Evolutionary conservation across 1,140 invertebrate species (phyloP), one percentile per base, ranked within the genome.

Genomic region (Euwallacea similis): DNA sequence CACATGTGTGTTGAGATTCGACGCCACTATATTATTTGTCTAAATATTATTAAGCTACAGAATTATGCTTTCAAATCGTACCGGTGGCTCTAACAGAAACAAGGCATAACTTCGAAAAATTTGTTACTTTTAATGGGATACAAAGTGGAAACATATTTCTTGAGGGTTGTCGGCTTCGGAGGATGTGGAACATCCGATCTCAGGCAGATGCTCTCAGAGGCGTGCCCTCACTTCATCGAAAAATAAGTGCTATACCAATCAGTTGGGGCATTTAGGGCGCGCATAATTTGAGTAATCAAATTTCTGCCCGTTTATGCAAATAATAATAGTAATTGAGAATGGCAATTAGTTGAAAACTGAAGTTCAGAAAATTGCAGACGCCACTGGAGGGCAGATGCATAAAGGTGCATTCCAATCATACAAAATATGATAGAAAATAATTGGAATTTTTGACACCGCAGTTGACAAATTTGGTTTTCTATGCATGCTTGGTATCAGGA

Each of bases 81-180:
- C 21, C 50, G 44, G 62, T 50, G n/a, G n/a, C 47, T 42, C 15
- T 47, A 63, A 46, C 47, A 42, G 15, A 66, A 66, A 66, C 33
- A 54, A 42, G 13, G 16, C 8, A 54, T 66, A 54, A 66, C 53
- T 66, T 55, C 13, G 46, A 54, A 66, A 66, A 66, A 66, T 54
- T 54, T 66, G 63, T 66, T 54, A 21, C 63, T 54, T 55, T 53
- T 66, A 54, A 66, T 63, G 11, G 33, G 63, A 10, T 54, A 66
- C 63, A 66, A 66, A 54, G 47, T 66, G 63, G 47, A 53, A 66
- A 55, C 63, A 55, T 66, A 54, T 55, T 54, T 66, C 47, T 66
- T 50, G 41, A 21, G 47, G 50, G 47, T 16, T 8, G 33, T 42
- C n/a, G 47, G 47, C 7, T 55, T 42, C n/a, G 47, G 47, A 53